phyloP scores from a whole-genome alignment of 2,888 invertebrate species.

The Drosophila subquinaria region DNA sequence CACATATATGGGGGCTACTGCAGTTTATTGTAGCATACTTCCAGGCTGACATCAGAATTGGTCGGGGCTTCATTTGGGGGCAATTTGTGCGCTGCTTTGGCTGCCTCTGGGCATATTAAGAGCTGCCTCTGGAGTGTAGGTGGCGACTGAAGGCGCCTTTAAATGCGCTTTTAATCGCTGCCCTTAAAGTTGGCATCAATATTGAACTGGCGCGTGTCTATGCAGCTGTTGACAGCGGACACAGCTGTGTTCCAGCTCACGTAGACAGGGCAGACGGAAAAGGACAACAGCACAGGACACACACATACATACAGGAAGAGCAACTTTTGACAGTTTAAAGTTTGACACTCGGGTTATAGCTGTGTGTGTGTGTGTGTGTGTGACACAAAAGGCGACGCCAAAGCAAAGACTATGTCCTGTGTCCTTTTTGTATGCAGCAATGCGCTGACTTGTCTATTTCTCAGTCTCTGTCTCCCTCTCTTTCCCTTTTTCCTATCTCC shows the following conservation, averaged over 20 bases:
- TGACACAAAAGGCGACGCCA: conserved; percentile 62
- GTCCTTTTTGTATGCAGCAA: conserved; percentile 66
- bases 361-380: conserved; percentile 15
- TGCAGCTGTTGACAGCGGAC: conserved; percentile 74
- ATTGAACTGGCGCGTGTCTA: conserved; percentile 74
- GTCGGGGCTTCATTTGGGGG: conserved; percentile 54
- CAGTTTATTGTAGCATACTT: conserved; percentile 79
- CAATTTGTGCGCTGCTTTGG: conserved; percentile 50
- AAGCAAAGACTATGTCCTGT: conserved; percentile 38
- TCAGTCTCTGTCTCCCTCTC: conserved; percentile 9
- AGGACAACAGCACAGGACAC: conserved; percentile 6
- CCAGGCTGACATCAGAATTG: conserved; percentile 49
- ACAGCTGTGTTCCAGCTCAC: conserved; percentile 59
- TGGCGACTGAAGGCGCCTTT: conserved; percentile 39
- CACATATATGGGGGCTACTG: conserved; percentile 11
- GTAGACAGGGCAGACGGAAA: conserved; percentile 39
- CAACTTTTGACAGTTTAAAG: conserved; percentile 82
- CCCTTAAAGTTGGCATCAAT: conserved; percentile 72
- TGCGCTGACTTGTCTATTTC: conserved; percentile 59
- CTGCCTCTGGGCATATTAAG: conserved; percentile 34
- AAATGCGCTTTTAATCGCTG: conserved; percentile 78
- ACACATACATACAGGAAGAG: conserved; percentile 1
- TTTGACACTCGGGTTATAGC: conserved; percentile 63
- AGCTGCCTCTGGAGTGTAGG: conserved; percentile 32
- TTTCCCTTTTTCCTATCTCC: conserved; percentile 24